Base-by-base conservation (phyloP, 2,888 invertebrate genomes). In the Salticus scenicus region DNA sequence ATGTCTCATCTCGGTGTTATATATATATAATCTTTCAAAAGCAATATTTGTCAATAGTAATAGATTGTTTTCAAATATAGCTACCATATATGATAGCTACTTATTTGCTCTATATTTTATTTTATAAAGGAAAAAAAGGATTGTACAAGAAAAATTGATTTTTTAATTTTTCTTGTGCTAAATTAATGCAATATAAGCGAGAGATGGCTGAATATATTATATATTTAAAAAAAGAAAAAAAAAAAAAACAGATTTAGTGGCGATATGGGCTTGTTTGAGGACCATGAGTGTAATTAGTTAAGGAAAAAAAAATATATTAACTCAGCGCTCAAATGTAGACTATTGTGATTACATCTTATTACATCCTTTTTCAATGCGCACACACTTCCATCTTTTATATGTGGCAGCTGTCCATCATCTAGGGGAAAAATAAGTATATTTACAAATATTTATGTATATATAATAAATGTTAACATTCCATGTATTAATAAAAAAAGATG, bases 401-500 rank as follows among this genome's bases (percentile, higher is more conserved):
- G 76, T 77, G 77, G 77, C 83, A 77, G 73, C 63, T 73, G 67
- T 73, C 72, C 72, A 70, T 82, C 81, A 67, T 27, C 57, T 66
- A 69, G 67, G 83, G 77, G 83, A 83, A 77, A n/a, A 77, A 76
- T 51, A 71, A n/a, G n/a, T 33, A 77, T 51, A 66, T 64, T 37
- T 80, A 27, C 71, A 71, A 42, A 82, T 75, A 66, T 81, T 67
- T 79, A 77, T 81, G 66, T 81, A 33, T 81, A 71, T 76, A 81
- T 81, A 81, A 10, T 82, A 82, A 76, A 75, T 82, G 82, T 82
- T 83, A 83, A 83, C 83, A 83, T 83, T 83, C 83, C 83, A 83
- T 77, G 70, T 72, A 47, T 70, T n/a, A n/a, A n/a, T n/a, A n/a
- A n/a, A n/a, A n/a, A n/a, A 28, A 31, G 77, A 83, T 83, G 83